These are phyloP conservation scores for Trialeurodes vaporariorum DNA, from an alignment of 1,140 invertebrate genomes.

Conservation along the genomic window DNA sequence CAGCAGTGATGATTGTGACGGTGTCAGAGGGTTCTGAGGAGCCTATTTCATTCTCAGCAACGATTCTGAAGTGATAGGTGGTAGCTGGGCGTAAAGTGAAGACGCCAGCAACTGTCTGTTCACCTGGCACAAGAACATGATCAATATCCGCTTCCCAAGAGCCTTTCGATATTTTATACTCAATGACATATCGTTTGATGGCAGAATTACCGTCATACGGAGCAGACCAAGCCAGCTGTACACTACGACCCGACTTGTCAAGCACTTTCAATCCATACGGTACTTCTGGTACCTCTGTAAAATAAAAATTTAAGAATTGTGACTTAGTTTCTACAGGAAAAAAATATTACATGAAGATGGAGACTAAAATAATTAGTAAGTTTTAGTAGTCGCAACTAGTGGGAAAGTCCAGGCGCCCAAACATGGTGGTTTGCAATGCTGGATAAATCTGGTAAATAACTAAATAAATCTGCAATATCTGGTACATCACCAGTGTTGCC, in stretches of 20 bases:
- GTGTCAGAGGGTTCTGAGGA: constrained; percentile 81
- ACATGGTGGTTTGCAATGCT: too few relatives aligned
- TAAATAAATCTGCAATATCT: too few relatives aligned
- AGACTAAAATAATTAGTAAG: constrained; percentile 4
- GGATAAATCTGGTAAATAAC: too few relatives aligned
- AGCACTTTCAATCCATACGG: constrained; percentile 82
- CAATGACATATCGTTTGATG: constrained; percentile 80
- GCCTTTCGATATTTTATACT: constrained; percentile 81
- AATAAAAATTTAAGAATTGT: too few relatives aligned
- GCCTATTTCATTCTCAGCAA: constrained; percentile 90
- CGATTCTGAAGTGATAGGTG: constrained; percentile 81
- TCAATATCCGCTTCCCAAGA: constrained; percentile 65
- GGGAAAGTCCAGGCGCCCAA: too few relatives aligned
- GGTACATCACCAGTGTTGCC: too few relatives aligned
- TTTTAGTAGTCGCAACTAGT: background rate
- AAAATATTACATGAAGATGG: too few relatives aligned
- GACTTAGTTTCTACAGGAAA: background rate
- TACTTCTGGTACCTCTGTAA: constrained; percentile 80
- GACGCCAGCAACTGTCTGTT: constrained; percentile 75
- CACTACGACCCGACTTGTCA: constrained; percentile 79
- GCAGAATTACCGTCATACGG: constrained; percentile 94
- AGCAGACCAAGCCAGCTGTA: constrained; percentile 82
- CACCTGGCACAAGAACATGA: constrained; percentile 69
- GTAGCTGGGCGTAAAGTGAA: constrained; percentile 81
- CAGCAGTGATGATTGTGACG: constrained; percentile 85